A percentile compares a stretch with the other conserved stretches of the same genome.
Evolutionary conservation across 2,888 invertebrate species (phyloP).

Genomic region (Blera fallax): DNA sequence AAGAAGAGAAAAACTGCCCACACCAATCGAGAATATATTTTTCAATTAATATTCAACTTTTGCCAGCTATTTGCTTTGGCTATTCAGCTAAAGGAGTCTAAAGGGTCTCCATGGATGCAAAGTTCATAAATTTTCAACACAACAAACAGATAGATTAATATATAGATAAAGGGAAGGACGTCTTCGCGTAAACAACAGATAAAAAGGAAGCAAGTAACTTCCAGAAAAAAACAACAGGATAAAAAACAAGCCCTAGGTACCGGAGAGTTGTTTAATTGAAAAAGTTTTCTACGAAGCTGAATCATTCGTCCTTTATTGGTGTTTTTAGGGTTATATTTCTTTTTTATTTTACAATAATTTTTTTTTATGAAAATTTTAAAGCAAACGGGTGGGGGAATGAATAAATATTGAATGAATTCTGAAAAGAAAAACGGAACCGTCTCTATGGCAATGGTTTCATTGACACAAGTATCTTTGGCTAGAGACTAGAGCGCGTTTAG

Average conservation of each 20-base stretch:
- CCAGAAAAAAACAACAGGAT: background rate
- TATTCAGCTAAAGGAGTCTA: background rate
- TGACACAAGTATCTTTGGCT: too few species aligned
- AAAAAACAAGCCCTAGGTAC: background rate
- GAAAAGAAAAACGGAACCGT: background rate
- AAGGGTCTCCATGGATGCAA: background rate
- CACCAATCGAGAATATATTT: constrained; percentile 13
- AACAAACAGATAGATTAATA: constrained; percentile 19
- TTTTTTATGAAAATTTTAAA: background rate
- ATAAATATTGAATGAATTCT: constrained; percentile 28
- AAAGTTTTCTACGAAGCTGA: constrained; percentile 32
- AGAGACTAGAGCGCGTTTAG: too few species aligned
- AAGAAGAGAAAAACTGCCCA: background rate
- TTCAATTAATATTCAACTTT: constrained; percentile 51
- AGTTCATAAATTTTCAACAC: constrained; percentile 41
- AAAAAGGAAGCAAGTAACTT: constrained; percentile 14
- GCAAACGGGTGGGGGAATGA: constrained; percentile 75
- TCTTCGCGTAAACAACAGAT: constrained; percentile 26
- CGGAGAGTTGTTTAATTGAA: constrained; percentile 48
- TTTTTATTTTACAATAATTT: background rate
- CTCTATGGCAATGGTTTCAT: too few species aligned
- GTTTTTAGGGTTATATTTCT: background rate
- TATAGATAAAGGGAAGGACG: background rate
- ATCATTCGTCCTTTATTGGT: constrained; percentile 30
- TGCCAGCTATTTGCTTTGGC: constrained; percentile 23